These are phyloP conservation scores for Microvelia longipes DNA, from an alignment of 1,140 invertebrate species.

Conservation along the genomic window DNA sequence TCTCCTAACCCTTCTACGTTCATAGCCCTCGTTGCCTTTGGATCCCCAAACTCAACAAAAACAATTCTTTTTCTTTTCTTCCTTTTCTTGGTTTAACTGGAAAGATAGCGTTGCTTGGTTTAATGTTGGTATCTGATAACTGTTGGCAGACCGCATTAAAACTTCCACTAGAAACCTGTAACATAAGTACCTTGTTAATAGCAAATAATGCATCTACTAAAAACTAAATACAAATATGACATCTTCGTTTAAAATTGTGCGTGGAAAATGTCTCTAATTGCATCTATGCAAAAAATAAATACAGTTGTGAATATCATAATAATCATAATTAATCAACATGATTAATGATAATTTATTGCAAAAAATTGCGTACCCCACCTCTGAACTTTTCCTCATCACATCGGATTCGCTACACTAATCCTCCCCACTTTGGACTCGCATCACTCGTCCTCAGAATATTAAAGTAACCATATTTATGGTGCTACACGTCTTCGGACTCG, in stretches of 20 bases:
- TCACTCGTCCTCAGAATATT: too few relatives aligned
- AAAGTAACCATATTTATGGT: too few relatives aligned
- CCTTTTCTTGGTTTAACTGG: neutral
- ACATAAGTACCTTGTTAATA: neutral
- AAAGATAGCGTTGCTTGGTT: neutral
- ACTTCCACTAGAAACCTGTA: neutral
- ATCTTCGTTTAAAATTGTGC: neutral
- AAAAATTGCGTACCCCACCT: too few relatives aligned
- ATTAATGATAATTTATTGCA: neutral
- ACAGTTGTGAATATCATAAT: neutral
- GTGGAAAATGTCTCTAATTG: neutral
- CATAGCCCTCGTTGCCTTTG: too few relatives aligned
- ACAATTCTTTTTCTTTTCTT: neutral
- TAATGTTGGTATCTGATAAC: neutral
- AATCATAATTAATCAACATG: neutral
- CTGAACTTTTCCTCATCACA: too few relatives aligned
- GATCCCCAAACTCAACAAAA: too few relatives aligned
- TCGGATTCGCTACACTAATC: too few relatives aligned
- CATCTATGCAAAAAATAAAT: neutral
- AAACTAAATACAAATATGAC: neutral
- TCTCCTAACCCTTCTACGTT: too few relatives aligned
- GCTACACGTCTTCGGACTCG: too few relatives aligned
- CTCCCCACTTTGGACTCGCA: too few relatives aligned
- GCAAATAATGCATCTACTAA: neutral
- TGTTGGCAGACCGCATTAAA: neutral